Evolutionary conservation across 2,888 invertebrate genomes (phyloP), one percentile per base, ranked within the genome.

Genomic region (Byasa hedistus): DNA sequence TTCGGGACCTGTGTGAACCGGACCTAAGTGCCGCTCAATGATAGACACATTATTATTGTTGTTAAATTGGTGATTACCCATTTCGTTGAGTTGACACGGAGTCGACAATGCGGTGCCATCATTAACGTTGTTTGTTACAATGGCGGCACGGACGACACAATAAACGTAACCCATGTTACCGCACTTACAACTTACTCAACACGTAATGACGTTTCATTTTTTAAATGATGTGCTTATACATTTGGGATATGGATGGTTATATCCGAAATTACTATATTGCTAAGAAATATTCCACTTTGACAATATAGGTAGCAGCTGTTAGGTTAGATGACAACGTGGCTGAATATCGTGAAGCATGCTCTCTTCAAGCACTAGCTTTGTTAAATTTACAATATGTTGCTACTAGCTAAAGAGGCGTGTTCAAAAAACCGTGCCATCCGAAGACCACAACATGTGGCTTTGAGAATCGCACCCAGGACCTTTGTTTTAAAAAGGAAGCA

Each of bases 1-100:
- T 91, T 85, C 83, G 77, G 80, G 71, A 76, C 80, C 81, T 87
- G 88, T 89, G 90, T 89, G 89, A 91, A 82, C 85, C 69, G 64
- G 69, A 67, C 66, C 68, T 71, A 60, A 76, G 85, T 86, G 85
- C 78, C 80, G 84, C 85, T 85, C 86, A 84, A 75, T 83, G 84
- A 88, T 85, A 84, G 83, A 87, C 84, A 85, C 86, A 86, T 87
- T 86, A 87, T 69, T 68, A 78, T 74, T 79, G 69, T 69, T 70
- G 78, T 79, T 75, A 72, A 68, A 71, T 69, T 75, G 73, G 64
- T 68, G 64, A 71, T 71, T 70, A 71, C 73, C 69, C 68, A 65
- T 71, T 76, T 75, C 75, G 75, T 72, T 73, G 72, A 69, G 72
- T 75, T 72, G 71, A 69, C 75, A 76, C 76, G 79, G 71, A 70